A percentile compares a stretch with the other conserved stretches of the same genome.
phyloP scores from a whole-genome alignment of 2,113 vertebrate genomes.

The Oncorhynchus gorbuscha region DNA sequence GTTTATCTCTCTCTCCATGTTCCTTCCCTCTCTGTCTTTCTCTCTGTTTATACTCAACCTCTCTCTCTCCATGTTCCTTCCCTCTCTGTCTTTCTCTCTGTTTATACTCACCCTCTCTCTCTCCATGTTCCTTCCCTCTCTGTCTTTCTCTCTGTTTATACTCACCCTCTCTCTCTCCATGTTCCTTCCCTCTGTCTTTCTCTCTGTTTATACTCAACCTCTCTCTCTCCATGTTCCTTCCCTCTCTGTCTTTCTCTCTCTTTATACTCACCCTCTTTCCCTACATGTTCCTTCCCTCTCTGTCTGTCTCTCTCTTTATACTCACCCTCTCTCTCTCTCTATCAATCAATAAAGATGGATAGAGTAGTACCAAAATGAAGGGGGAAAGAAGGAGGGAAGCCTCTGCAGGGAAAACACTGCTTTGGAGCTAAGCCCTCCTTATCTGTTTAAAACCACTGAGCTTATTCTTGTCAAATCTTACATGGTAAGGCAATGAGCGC shows the following conservation, averaged over 20 bases:
- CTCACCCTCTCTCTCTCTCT: not conserved
- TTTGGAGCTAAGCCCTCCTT: slow-evolving; percentile 76
- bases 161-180: not conserved
- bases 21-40: not conserved
- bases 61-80: not conserved
- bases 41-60: not conserved
- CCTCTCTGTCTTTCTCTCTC: not conserved
- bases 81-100: not conserved
- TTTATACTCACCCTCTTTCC: not conserved
- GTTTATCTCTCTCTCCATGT: not conserved
- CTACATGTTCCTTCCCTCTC: not conserved
- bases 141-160: not conserved
- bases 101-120: not conserved
- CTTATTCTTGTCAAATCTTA: slow-evolving; percentile 71
- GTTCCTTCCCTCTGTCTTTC: not conserved
- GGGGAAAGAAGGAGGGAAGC: slow-evolving; percentile 25
- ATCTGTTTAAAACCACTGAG: slow-evolving; percentile 69
- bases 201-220: not conserved
- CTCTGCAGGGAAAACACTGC: slow-evolving; percentile 46
- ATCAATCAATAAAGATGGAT: not conserved
- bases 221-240: not conserved
- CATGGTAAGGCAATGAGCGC: slow-evolving; percentile 56
- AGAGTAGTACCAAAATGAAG: slow-evolving; percentile 6
- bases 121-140: not conserved
- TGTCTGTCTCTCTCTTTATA: not conserved